Conservation (phyloP, 1,140 invertebrate species). For the Drosophila punjabiensis region DNA sequence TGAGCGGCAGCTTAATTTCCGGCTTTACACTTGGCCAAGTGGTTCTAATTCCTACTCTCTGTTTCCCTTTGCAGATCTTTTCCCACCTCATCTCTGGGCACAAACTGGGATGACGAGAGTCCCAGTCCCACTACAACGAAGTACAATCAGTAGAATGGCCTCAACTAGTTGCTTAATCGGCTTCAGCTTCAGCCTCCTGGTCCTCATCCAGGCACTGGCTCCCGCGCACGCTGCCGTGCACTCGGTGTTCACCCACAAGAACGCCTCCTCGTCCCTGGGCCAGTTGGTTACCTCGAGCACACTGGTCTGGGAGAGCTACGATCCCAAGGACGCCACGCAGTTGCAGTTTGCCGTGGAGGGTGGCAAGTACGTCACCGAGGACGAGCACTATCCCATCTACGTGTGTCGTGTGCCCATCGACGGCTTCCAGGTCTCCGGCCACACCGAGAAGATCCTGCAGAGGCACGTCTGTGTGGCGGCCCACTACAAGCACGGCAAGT, state of each 20-base stretch:
- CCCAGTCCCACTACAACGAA: conserved; percentile 41
- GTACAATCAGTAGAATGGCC: conserved; percentile 48
- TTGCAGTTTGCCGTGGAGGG: conserved; percentile 87
- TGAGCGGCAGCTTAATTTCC: conserved; percentile 27
- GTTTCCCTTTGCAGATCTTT: conserved; percentile 39
- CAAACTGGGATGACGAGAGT: conserved; percentile 54
- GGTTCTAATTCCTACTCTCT: not conserved
- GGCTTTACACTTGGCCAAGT: not conserved
- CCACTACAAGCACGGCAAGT: conserved; percentile 87
- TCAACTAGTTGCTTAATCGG: conserved; percentile 5
- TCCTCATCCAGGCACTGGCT: conserved; percentile 29
- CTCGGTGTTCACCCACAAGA: conserved; percentile 72
- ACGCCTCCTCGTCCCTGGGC: conserved; percentile 69
- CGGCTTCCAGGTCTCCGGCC: conserved; percentile 90
- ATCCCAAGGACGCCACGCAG: conserved; percentile 84
- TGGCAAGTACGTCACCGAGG: conserved; percentile 85
- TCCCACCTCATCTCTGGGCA: conserved; percentile 32
- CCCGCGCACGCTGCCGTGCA: conserved; percentile 54
- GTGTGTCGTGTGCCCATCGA: conserved; percentile 90
- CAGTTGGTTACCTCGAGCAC: conserved; percentile 87
- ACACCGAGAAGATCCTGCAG: conserved; percentile 87
- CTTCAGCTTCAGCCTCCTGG: conserved; percentile 25
- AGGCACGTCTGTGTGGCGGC: conserved; percentile 88
- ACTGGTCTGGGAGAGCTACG: conserved; percentile 86
- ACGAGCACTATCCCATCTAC: conserved; percentile 88